Evolutionary conservation across 1,140 invertebrate species (phyloP).

Genomic region (Drosophila santomea): DNA sequence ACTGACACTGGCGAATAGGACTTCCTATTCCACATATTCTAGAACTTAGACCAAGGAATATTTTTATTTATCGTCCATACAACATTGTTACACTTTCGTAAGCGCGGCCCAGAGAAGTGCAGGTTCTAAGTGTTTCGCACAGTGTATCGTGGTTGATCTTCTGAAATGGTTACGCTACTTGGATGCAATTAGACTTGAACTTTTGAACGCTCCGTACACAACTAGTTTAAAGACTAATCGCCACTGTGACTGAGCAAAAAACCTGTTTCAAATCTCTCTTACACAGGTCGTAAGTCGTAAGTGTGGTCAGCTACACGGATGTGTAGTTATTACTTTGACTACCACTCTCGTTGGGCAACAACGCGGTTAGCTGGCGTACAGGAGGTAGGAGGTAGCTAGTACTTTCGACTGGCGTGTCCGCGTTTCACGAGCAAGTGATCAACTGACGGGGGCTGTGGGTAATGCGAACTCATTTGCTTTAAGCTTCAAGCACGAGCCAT

Average conservation of each 20-base stretch:
- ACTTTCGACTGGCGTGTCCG: conserved; percentile 67
- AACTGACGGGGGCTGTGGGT: conserved; percentile 68
- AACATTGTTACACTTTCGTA: too few relatives aligned
- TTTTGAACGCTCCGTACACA: conserved; percentile 55
- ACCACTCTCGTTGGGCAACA: conserved; percentile 17
- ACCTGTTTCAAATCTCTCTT: conserved; percentile 40
- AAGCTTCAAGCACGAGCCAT: conserved; percentile 54
- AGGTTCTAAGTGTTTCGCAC: neutral
- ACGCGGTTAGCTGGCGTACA: conserved; percentile 6
- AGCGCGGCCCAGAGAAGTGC: neutral
- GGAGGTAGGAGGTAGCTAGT: neutral
- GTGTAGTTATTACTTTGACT: conserved; percentile 28
- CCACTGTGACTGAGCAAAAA: conserved; percentile 19
- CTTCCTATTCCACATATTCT: neutral
- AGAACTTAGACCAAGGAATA: neutral
- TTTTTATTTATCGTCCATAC: neutral
- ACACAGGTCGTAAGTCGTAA: neutral
- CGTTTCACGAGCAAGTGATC: conserved; percentile 68
- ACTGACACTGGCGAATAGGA: neutral
- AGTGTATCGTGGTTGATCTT: conserved; percentile 32
- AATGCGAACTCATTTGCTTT: conserved; percentile 75
- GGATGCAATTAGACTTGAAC: conserved; percentile 63
- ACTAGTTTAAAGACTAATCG: conserved; percentile 44
- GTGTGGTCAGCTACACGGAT: neutral
- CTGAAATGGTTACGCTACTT: conserved; percentile 25